Conservation (phyloP, 2,113 vertebrate species). For the Boleophthalmus pectinirostris region DNA sequence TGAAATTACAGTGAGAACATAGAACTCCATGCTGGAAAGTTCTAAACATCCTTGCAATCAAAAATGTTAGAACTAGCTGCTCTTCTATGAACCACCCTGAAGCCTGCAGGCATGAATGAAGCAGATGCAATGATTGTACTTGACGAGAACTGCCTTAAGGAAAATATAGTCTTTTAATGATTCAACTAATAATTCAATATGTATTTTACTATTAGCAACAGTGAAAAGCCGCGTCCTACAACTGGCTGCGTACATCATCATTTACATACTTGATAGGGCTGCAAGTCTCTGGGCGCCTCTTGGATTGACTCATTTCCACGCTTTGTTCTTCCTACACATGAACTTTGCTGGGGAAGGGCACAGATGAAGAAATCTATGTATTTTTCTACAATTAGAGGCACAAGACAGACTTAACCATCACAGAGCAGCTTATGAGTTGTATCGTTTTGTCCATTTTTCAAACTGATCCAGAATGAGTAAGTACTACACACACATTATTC, state of each 20-base stretch:
- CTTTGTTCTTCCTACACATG: conserved; percentile 7
- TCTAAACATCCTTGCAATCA: background rate
- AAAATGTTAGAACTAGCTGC: background rate
- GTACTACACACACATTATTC: background rate
- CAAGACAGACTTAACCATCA: background rate
- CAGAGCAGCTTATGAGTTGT: background rate
- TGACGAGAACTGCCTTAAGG: background rate
- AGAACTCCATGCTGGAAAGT: too few relatives aligned
- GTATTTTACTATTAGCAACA: background rate
- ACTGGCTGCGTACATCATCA: background rate
- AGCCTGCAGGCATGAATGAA: background rate
- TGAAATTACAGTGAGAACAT: background rate
- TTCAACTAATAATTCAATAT: background rate
- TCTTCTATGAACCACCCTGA: background rate
- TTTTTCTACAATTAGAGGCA: conserved; percentile 1
- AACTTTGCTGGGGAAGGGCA: background rate
- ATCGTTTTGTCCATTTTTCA: background rate
- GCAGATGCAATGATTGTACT: background rate
- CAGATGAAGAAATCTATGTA: background rate
- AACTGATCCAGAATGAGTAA: background rate
- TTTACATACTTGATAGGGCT: conserved; percentile 35
- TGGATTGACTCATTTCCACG: conserved; percentile 6
- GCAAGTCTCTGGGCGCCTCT: conserved; percentile 12
- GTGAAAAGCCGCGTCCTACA: background rate
- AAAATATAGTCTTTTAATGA: background rate